A percentile compares a stretch with the other conserved stretches of the same genome.
These are phyloP conservation scores for Gambusia holbrooki DNA, from an alignment of 2,113 vertebrate species.

Conservation along the genomic window DNA sequence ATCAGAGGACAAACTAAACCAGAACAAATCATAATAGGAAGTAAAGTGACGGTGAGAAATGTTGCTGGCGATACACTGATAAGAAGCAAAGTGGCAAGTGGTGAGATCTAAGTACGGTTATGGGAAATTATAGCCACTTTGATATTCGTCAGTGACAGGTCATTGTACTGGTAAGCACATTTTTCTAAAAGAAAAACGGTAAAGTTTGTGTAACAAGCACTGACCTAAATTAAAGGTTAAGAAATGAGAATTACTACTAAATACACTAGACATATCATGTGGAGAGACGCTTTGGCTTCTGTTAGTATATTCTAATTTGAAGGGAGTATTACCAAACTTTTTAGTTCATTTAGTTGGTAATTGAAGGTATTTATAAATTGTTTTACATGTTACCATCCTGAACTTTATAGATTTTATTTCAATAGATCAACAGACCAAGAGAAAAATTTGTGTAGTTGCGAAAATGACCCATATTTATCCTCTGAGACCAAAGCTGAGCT, in stretches of 20 bases:
- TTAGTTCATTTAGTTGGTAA: background rate
- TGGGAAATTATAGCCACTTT: background rate
- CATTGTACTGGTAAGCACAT: background rate
- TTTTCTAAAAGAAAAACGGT: background rate
- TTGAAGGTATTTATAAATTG: background rate
- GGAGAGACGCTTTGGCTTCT: background rate
- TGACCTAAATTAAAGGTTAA: background rate
- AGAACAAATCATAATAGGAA: slow-evolving; percentile 5
- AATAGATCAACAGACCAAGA: too few species aligned
- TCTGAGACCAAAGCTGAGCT: too few species aligned
- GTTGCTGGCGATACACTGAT: slow-evolving; percentile 17
- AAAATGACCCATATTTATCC: too few species aligned
- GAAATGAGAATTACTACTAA: too few species aligned
- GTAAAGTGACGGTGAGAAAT: slow-evolving; percentile 7
- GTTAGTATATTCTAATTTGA: background rate
- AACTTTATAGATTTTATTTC: too few species aligned
- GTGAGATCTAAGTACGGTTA: slow-evolving; percentile 9
- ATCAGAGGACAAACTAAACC: slow-evolving; percentile 12
- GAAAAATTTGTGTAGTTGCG: too few species aligned
- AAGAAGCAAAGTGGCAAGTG: slow-evolving; percentile 18
- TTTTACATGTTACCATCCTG: too few species aligned
- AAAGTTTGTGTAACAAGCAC: background rate
- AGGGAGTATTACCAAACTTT: background rate
- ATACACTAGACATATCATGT: background rate
- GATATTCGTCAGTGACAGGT: background rate